Percentiles rank a stretch among this genome's conserved stretches.
These are phyloP conservation scores for Cygnus olor DNA, from an alignment of 2,797 vertebrate genomes.

Conservation along the genomic window DNA sequence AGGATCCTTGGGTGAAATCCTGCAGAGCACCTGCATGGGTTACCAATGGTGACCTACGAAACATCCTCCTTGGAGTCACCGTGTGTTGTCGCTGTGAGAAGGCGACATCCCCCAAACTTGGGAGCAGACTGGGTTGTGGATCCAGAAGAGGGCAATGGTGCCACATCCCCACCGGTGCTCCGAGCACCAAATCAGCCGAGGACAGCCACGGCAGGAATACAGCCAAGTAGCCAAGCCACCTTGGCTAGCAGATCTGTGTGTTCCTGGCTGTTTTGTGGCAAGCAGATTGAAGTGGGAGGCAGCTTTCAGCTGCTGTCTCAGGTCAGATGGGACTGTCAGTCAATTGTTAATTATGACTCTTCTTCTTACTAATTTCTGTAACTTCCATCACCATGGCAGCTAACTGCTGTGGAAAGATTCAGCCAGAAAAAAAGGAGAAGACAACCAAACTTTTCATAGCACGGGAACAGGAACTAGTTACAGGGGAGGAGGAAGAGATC, in stretches of 20 bases:
- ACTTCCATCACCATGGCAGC: conserved; percentile 73
- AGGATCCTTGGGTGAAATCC: neutral
- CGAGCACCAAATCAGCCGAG: conserved; percentile 20
- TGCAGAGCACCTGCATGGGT: neutral
- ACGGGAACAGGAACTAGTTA: conserved; percentile 21
- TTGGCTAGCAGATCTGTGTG: conserved; percentile 33
- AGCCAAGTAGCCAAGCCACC: conserved; percentile 44
- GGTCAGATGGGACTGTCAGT: conserved; percentile 74
- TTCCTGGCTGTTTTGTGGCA: conserved; percentile 64
- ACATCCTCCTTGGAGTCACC: neutral
- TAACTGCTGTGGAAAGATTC: conserved; percentile 59
- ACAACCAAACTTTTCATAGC: conserved; percentile 67
- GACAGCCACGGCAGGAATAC: neutral
- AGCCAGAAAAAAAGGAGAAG: conserved; percentile 62
- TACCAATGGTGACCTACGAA: neutral
- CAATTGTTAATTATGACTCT: conserved; percentile 72
- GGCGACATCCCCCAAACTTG: conserved; percentile 10
- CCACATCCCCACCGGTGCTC: conserved; percentile 28
- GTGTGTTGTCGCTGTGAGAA: neutral
- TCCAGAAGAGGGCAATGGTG: conserved; percentile 73
- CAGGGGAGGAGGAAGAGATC: conserved; percentile 19
- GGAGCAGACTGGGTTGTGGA: conserved; percentile 21
- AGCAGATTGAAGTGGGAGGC: conserved; percentile 72
- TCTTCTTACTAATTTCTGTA: conserved; percentile 72
- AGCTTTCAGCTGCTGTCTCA: conserved; percentile 67